phyloP scores from a whole-genome alignment of 2,888 invertebrate species.

The Aphidius colemani region DNA sequence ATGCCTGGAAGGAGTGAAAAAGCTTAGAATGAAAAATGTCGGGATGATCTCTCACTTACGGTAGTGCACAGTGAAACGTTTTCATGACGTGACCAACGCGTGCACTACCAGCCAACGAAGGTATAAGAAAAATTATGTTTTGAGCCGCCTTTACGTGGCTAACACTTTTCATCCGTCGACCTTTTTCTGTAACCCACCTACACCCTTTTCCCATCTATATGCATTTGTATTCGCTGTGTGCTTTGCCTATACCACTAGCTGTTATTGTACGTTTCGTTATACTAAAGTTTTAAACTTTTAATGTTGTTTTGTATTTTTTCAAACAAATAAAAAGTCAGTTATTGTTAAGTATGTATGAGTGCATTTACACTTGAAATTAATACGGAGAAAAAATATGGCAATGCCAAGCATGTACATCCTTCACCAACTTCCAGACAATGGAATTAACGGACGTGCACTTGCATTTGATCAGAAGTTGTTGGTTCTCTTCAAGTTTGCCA shows the following conservation, averaged over 20 bases:
- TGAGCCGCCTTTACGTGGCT: conserved; percentile 33
- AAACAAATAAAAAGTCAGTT: not conserved
- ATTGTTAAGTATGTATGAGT: not conserved
- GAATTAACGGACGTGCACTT: conserved; percentile 19
- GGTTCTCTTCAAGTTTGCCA: conserved; percentile 15
- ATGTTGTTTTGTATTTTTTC: not conserved
- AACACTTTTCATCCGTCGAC: conserved; percentile 16
- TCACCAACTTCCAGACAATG: conserved; percentile 16
- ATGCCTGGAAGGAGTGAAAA: conserved; percentile 35
- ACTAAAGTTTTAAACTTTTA: not conserved
- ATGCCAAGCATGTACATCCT: conserved; percentile 8
- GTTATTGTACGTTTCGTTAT: not conserved
- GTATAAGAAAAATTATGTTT: conserved; percentile 47
- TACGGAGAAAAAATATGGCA: conserved; percentile 13
- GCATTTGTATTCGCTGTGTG: conserved; percentile 5
- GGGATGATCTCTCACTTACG: conserved; percentile 46
- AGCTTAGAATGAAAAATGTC: conserved; percentile 53
- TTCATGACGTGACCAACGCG: conserved; percentile 18
- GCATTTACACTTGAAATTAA: not conserved
- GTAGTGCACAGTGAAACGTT: conserved; percentile 28
- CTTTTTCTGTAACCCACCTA: not conserved
- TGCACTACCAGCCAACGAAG: conserved; percentile 24
- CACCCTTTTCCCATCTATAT: conserved; percentile 1
- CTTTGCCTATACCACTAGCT: not conserved
- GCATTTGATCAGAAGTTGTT: conserved; percentile 24